These are phyloP conservation scores for Cirrhinus molitorella DNA, from an alignment of 2,797 vertebrate genomes.

Conservation along the genomic window DNA sequence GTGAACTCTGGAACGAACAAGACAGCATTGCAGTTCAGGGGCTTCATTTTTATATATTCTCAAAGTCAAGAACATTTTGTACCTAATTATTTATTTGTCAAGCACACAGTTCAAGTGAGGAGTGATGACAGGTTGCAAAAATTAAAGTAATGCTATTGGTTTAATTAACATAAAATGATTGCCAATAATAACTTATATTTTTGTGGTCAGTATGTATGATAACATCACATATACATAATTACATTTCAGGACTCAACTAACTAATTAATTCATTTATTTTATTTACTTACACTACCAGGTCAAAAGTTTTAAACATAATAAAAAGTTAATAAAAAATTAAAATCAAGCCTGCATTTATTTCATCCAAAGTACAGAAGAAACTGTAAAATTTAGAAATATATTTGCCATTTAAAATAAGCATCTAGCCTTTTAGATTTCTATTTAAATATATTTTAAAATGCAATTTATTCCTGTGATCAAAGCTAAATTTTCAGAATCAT, in stretches of 20 bases:
- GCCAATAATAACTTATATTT: not conserved
- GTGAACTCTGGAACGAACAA: not conserved
- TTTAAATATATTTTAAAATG: no score
- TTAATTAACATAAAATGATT: not conserved
- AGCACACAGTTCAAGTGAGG: not conserved
- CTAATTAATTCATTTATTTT: no score
- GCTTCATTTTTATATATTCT: not conserved
- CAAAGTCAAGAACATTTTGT: slow-evolving; percentile 1
- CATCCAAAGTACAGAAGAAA: no score
- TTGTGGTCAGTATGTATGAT: not conserved
- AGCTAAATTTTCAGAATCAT: no score
- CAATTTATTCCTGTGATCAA: no score
- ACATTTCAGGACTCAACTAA: not conserved
- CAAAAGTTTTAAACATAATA: no score
- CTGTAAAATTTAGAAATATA: no score
- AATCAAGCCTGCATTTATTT: no score
- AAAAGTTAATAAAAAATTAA: no score
- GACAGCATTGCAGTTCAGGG: not conserved
- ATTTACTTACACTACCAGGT: no score
- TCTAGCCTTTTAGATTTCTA: no score
- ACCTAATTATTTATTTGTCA: not conserved
- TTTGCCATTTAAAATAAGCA: no score
- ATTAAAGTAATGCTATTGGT: not conserved
- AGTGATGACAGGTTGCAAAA: not conserved
- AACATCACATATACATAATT: not conserved